Conservation (phyloP, 2,888 invertebrate genomes). For the Pediacus dermestoides region DNA sequence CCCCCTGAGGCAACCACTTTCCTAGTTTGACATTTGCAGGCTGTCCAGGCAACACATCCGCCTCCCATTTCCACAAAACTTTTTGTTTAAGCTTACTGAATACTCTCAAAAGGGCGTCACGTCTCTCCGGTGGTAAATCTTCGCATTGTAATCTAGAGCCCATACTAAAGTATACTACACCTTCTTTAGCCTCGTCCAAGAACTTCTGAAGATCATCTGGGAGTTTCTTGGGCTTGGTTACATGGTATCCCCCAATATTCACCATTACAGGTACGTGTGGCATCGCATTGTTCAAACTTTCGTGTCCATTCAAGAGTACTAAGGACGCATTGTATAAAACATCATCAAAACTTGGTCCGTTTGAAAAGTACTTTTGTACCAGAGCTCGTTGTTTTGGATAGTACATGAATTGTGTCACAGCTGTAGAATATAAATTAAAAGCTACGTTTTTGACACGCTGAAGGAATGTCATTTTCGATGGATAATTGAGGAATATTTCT, state of each 20-base stretch:
- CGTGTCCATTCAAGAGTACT: constrained; percentile 47
- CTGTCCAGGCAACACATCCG: constrained; percentile 31
- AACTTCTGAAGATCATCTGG: constrained; percentile 40
- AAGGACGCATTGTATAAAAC: constrained; percentile 34
- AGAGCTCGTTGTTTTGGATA: background rate
- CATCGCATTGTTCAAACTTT: constrained; percentile 50
- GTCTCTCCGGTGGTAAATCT: constrained; percentile 35
- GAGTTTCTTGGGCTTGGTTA: constrained; percentile 26
- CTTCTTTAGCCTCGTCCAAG: constrained; percentile 43
- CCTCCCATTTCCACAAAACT: constrained; percentile 51
- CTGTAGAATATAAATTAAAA: background rate
- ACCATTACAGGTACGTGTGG: constrained; percentile 56
- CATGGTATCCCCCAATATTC: constrained; percentile 57
- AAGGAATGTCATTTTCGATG: constrained; percentile 2
- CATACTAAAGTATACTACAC: constrained; percentile 47
- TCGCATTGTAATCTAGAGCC: constrained; percentile 46
- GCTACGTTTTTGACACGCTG: background rate
- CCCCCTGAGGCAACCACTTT: constrained; percentile 48
- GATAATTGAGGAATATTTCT: background rate
- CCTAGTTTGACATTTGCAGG: constrained; percentile 45
- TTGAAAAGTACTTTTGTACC: constrained; percentile 33
- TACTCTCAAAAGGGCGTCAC: constrained; percentile 38
- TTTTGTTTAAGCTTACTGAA: constrained; percentile 46
- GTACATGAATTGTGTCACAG: background rate
- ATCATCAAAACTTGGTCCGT: constrained; percentile 29